phyloP scores from a whole-genome alignment of 2,113 vertebrate genomes.

The Oryzias curvinotus region DNA sequence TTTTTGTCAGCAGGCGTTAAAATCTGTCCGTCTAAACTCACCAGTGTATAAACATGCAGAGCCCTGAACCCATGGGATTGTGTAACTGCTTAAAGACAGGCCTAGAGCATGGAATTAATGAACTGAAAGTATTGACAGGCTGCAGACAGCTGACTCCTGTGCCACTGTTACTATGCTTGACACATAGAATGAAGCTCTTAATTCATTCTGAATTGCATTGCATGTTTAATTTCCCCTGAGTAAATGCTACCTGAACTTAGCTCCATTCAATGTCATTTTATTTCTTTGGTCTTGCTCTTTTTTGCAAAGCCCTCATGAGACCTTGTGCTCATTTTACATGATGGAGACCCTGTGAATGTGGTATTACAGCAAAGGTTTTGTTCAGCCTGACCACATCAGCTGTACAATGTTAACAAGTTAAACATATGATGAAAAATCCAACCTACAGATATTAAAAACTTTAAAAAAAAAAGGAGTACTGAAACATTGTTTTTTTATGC shows the following conservation, averaged over 20 bases:
- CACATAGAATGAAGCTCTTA: background rate
- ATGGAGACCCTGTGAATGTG: background rate
- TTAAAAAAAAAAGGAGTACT: constrained; percentile 2
- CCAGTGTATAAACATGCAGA: background rate
- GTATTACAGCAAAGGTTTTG: background rate
- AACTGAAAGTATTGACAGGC: background rate
- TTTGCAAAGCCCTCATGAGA: constrained; percentile 6
- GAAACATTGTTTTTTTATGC: constrained; percentile 3
- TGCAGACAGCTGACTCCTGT: background rate
- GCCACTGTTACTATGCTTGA: background rate
- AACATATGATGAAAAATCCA: constrained; percentile 4
- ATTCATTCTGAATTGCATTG: constrained; percentile 10
- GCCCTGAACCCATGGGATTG: background rate
- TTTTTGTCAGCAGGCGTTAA: background rate
- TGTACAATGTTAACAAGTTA: too few relatives aligned
- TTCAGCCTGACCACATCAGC: background rate
- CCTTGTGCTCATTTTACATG: background rate
- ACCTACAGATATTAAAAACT: constrained; percentile 3
- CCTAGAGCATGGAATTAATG: background rate
- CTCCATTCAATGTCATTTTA: background rate
- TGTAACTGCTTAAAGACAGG: background rate
- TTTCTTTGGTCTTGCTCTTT: background rate
- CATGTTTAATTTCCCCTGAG: background rate
- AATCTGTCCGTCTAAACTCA: background rate
- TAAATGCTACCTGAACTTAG: constrained; percentile 3